Conservation (phyloP, 2,113 vertebrate species). For the Lepus americanus region DNA sequence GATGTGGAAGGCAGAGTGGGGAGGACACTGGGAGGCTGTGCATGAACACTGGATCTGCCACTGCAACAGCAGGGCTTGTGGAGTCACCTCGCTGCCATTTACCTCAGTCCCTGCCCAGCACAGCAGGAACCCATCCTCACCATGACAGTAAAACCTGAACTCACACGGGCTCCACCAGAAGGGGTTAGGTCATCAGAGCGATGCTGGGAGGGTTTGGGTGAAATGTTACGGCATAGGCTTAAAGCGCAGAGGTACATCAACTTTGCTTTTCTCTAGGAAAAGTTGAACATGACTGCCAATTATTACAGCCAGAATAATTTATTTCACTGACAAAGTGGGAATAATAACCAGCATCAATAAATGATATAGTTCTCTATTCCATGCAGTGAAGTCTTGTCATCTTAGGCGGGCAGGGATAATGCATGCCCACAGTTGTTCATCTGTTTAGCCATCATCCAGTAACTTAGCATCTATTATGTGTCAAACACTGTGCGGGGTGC, state of each 20-base stretch:
- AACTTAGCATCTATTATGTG: background rate
- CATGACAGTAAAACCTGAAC: background rate
- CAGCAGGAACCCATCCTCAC: fast-evolving
- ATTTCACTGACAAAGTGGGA: background rate
- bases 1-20: background rate
- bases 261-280: background rate
- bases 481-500: background rate
- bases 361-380: background rate
- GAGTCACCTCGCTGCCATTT: background rate
- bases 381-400: background rate
- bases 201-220: background rate
- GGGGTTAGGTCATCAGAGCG: background rate
- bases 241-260: background rate
- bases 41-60: fast-evolving
- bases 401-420: no score
- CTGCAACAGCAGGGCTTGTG: fast-evolving
- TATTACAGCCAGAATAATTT: background rate
- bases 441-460: background rate
- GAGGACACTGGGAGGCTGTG: background rate
- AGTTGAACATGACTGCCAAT: background rate
- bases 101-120: background rate
- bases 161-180: background rate
- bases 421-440: background rate
- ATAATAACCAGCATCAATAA: background rate
- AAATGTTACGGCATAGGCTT: background rate